Evolutionary conservation across 1,140 invertebrate genomes (phyloP).

Genomic region (Bactericera cockerelli): DNA sequence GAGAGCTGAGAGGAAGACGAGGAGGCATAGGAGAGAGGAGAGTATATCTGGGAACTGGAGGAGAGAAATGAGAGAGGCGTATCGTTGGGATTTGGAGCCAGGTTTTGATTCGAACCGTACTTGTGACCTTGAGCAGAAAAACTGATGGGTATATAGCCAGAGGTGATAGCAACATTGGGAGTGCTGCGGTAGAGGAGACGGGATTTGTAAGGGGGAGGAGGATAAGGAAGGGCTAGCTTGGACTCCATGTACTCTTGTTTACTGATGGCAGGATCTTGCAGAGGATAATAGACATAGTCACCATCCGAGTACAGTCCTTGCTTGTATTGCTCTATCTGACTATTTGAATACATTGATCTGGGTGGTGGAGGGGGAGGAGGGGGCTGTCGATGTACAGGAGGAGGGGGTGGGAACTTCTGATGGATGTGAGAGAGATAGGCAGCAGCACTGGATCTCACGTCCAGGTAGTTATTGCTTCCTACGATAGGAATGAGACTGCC

Average conservation of each 20-base stretch:
- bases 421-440: constrained; percentile 27
- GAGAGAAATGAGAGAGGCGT: constrained; percentile 42
- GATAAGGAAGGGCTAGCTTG: constrained; percentile 40
- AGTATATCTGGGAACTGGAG: constrained; percentile 33
- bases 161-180: constrained; percentile 40
- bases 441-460: constrained; percentile 42
- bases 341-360: constrained; percentile 23
- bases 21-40: constrained; percentile 31
- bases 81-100: constrained; percentile 22
- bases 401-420: constrained; percentile 29
- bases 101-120: constrained; percentile 25
- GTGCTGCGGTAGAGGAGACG: constrained; percentile 63
- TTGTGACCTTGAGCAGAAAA: constrained; percentile 18
- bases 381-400: constrained; percentile 33
- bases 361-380: constrained; percentile 36
- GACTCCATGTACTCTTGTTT: constrained; percentile 80
- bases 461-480: constrained; percentile 48
- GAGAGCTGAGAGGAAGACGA: constrained; percentile 30
- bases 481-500: constrained; percentile 32
- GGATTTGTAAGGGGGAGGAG: constrained; percentile 39
- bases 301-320: constrained; percentile 76
- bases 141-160: constrained; percentile 21
- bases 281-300: constrained; percentile 75
- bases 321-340: constrained; percentile 64
- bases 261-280: constrained; percentile 72